Evolutionary conservation across 2,888 invertebrate genomes (phyloP).

Genomic region (Drosophila kokeensis): DNA sequence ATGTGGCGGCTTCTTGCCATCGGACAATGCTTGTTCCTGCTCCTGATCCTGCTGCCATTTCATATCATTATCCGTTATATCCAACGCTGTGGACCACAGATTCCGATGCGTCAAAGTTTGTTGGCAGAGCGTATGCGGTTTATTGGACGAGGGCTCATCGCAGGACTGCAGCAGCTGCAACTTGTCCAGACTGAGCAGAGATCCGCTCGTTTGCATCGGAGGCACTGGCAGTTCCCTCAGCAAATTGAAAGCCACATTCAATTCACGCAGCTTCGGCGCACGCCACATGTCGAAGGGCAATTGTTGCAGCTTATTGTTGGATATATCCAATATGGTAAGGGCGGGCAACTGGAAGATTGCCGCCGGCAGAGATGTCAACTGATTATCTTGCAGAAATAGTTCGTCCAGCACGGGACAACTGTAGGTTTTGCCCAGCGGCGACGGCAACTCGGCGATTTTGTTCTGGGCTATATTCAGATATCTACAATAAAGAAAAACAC

Average conservation of each 20-base stretch:
- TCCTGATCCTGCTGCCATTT: conserved; percentile 85
- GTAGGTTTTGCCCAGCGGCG: conserved; percentile 85
- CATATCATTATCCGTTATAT: conserved; percentile 88
- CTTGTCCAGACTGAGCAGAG: conserved; percentile 82
- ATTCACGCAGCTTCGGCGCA: conserved; percentile 93
- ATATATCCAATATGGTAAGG: conserved; percentile 93
- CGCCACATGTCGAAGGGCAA: conserved; percentile 95
- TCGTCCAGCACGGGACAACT: conserved; percentile 94
- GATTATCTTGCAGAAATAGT: conserved; percentile 95
- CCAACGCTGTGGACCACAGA: conserved; percentile 90
- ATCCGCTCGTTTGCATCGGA: conserved; percentile 83
- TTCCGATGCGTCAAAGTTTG: conserved; percentile 90
- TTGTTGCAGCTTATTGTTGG: conserved; percentile 95
- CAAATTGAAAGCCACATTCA: conserved; percentile 95
- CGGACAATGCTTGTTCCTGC: conserved; percentile 57
- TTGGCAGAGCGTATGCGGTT: conserved; percentile 72
- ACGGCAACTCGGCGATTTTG: conserved; percentile 91
- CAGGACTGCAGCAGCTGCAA: conserved; percentile 80
- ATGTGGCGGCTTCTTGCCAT: conserved; percentile 85
- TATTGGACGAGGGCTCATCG: conserved; percentile 72
- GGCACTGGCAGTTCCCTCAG: conserved; percentile 90
- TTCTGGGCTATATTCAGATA: conserved; percentile 95
- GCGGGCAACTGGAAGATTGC: conserved; percentile 93
- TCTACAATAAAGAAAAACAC: conserved; percentile 72
- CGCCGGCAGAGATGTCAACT: conserved; percentile 92